Evolutionary conservation across 2,888 invertebrate genomes (phyloP), one percentile per base, ranked within the genome.

Genomic region (Protonemura montana): DNA sequence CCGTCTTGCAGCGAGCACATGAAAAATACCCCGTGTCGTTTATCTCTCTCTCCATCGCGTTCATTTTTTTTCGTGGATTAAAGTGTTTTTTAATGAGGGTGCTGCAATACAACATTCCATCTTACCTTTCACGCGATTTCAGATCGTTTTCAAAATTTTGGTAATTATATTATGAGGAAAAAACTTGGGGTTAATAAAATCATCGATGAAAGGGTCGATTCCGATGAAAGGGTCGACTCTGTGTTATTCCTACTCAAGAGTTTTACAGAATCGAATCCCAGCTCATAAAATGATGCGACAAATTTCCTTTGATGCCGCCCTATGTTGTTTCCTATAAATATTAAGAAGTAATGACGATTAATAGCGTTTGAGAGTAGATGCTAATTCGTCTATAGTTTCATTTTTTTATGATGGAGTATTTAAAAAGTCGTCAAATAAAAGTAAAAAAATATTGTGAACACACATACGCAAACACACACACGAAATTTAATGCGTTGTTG

Each of bases 21-120:
- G 59, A 59, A 59, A 59, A 59, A 21, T 13, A 3, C 59, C 59
- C 59, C 59, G 21, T 59, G 7, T 59, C 59, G 59, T 59, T 7
- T 59, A 59, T 59, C 59, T 59, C 59, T 10, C 3, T 35, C 35
- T 35, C 10, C 35, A 21, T 21, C 59, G 59, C 21, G 21, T 59
- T 21, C 21, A 59, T 59, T 21, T 59, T 59, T 59, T 59, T 59
- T 59, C 1, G 13, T 59, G 21, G 59, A 59, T 13, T 7, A 59
- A 59, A 59, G 59, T 59, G 59, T 59, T 59, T 59, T 59, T 16
- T 59, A 59, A 59, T 59, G 59, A 59, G 59, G 59, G 59, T 59
- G 59, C 59, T 59, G 59, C 59, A 59, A 59, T 59, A 10, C 59
- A 59, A 21, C 59, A 59, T 21, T 59, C 59, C 35, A 21, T 59